phyloP scores from a whole-genome alignment of 2,888 invertebrate genomes.

The Zygothrica quintamaculata region DNA sequence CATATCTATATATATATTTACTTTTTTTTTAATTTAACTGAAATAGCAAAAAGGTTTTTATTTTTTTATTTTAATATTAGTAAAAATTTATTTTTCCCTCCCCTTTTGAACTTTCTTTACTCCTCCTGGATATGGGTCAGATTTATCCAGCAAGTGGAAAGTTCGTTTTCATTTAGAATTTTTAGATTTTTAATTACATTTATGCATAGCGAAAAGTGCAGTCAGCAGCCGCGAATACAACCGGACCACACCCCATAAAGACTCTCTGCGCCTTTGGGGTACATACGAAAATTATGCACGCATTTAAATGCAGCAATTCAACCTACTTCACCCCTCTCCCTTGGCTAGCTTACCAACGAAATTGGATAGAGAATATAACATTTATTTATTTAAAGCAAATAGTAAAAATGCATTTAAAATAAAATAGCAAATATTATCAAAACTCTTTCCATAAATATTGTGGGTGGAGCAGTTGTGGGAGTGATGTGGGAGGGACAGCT shows the following conservation, averaged over 20 bases:
- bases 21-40: conserved; percentile 58
- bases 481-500: neutral
- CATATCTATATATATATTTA: too few relatives aligned
- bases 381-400: conserved; percentile 40
- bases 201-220: conserved; percentile 46
- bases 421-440: conserved; percentile 43
- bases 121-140: conserved; percentile 55
- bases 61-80: conserved; percentile 22
- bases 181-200: conserved; percentile 64
- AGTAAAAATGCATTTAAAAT: conserved; percentile 51
- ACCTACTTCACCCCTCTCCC: neutral
- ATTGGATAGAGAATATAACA: conserved; percentile 36
- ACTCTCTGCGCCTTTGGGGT: neutral
- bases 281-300: conserved; percentile 41
- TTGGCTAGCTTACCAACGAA: neutral
- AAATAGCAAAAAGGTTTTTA: conserved; percentile 41
- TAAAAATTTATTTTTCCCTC: conserved; percentile 33
- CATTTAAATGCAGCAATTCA: conserved; percentile 16
- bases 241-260: conserved; percentile 45
- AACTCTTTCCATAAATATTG: conserved; percentile 38
- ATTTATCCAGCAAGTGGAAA: conserved; percentile 42
- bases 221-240: conserved; percentile 16
- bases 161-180: conserved; percentile 50
- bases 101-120: conserved; percentile 10
- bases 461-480: neutral